Evolutionary conservation across 2,888 invertebrate species (phyloP), one percentile per base, ranked within the genome.

Genomic region (Melanargia galathea): DNA sequence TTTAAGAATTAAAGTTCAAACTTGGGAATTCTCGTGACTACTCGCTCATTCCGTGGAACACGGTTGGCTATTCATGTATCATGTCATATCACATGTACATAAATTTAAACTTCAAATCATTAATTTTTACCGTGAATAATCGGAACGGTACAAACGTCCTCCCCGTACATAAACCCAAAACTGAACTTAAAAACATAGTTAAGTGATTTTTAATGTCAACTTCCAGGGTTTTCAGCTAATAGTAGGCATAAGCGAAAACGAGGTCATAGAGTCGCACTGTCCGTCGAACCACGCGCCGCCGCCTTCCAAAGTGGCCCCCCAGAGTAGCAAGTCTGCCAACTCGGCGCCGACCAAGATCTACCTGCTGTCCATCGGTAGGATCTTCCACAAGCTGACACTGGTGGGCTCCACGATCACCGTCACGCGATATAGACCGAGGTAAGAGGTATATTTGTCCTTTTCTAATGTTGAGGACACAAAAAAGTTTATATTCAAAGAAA

Each of bases 401-500:
- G 94, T 93, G 55, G 97, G 96, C 20, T 96, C 96, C 66, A 96
- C 96, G n/a, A 98, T 99, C 75, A 97, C 96, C 2, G 98, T 98
- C 7, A 98, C 97, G 0, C 93, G 98, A 80, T 99, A 98, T 82
- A 93, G 97, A 76, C 98, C 98, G n/a, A 95, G 97, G 97, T 96
- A 83, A 65, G 24, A 5, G 10, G 35, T 20, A 10, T 33, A n/a
- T 33, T 43, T 24, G 24, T 8, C 45, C 10, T 40, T 26, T 43
- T 63, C 11, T 54, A 22, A 33, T 24, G 46, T 22, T 24, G 16
- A 52, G 38, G 5, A 16, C 16, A 43, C 35, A 35, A 35, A 35
- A 35, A 26, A 5, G 5, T 26, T 26, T 5, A 26, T 26, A 26
- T 6, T 26, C 26, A n/a, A n/a, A n/a, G n/a, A n/a, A n/a, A n/a